Conservation (phyloP, 2,113 vertebrate genomes). For the Caretta caretta region DNA sequence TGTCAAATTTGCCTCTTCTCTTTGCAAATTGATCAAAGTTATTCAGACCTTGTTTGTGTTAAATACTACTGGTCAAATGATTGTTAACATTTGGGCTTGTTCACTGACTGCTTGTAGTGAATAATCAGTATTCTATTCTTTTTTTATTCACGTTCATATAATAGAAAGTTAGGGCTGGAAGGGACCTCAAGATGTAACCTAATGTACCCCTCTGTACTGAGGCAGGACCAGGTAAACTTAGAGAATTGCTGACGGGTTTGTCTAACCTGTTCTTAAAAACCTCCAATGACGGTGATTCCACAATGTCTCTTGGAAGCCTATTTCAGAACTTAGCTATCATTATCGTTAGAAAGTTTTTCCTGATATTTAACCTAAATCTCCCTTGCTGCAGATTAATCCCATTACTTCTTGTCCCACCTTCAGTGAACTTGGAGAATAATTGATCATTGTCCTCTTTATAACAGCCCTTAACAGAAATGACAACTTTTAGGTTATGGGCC, state of each 20-base stretch:
- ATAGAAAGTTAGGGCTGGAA: neutral
- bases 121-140: neutral
- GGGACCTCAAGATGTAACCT: neutral
- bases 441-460: too few relatives aligned
- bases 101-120: neutral
- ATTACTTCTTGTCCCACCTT: neutral
- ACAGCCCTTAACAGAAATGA: too few relatives aligned
- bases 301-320: neutral
- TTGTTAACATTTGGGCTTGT: neutral
- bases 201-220: neutral
- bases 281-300: neutral
- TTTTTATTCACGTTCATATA: neutral
- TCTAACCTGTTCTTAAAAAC: neutral
- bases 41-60: neutral
- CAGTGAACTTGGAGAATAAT: too few relatives aligned
- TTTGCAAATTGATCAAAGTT: conserved; percentile 2
- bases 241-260: neutral
- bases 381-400: neutral
- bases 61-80: neutral
- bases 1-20: neutral
- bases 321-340: neutral
- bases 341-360: neutral
- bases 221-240: neutral
- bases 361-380: neutral
- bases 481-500: too few relatives aligned